These are phyloP conservation scores for Ornithoptera priamus DNA, from an alignment of 2,888 invertebrate genomes.

Conservation along the genomic window DNA sequence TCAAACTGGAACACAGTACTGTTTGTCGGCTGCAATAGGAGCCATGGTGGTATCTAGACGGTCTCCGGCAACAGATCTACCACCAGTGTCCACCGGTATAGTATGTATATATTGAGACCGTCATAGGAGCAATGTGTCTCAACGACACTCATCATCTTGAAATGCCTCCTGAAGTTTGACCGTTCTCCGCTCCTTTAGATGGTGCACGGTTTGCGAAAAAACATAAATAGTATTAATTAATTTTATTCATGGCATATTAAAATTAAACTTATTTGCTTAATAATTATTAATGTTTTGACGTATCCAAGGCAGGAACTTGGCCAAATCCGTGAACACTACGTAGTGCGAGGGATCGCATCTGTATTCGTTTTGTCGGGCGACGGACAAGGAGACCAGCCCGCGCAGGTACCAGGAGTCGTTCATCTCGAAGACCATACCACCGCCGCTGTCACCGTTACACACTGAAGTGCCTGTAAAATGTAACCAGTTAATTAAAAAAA, in stretches of 20 bases:
- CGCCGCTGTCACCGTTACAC: constrained; percentile 79
- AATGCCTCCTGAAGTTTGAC: too few species aligned
- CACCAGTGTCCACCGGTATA: too few species aligned
- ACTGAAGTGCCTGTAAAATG: constrained; percentile 76
- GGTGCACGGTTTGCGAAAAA: too few species aligned
- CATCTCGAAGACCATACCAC: constrained; percentile 72
- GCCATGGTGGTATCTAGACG: too few species aligned
- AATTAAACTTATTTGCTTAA: constrained; percentile 6
- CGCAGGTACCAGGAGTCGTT: constrained; percentile 67
- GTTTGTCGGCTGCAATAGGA: too few species aligned
- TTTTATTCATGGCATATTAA: background rate
- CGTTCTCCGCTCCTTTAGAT: too few species aligned
- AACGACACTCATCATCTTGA: too few species aligned
- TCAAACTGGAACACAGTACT: too few species aligned
- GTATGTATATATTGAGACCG: too few species aligned
- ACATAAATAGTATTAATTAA: too few species aligned
- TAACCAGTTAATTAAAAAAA: background rate
- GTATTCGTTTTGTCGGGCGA: constrained; percentile 78
- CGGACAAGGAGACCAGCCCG: constrained; percentile 80
- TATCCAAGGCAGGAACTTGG: constrained; percentile 80
- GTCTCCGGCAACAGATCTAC: too few species aligned
- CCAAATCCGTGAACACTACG: constrained; percentile 81
- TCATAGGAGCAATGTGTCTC: too few species aligned
- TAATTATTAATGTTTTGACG: constrained; percentile 36
- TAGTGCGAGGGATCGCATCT: constrained; percentile 81